Percentiles rank a stretch among this genome's conserved stretches.
These are phyloP conservation scores for Zapus hudsonius DNA, from an alignment of 2,113 vertebrate species.

Conservation along the genomic window DNA sequence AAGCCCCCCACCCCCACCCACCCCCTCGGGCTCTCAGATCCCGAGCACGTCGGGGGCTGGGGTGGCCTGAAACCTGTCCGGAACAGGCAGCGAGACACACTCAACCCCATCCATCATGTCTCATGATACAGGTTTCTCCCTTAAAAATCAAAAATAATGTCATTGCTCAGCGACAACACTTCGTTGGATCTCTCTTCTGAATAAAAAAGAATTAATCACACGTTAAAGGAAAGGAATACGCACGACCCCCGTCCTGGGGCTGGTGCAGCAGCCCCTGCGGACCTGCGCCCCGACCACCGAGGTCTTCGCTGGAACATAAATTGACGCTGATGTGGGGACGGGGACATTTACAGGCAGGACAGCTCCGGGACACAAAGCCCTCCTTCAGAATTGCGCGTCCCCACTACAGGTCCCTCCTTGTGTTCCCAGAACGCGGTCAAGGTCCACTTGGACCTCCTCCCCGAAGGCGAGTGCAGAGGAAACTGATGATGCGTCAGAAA, in stretches of 20 bases:
- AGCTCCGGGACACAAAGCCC: constrained; percentile 28
- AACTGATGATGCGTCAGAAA: constrained; percentile 40
- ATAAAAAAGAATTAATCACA: background rate
- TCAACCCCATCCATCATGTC: background rate
- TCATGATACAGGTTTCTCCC: background rate
- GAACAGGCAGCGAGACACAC: background rate
- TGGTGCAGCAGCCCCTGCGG: background rate
- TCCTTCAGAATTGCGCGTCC: background rate
- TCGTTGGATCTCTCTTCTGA: background rate
- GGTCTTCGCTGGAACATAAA: constrained; percentile 71
- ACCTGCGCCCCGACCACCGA: background rate
- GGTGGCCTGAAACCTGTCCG: background rate
- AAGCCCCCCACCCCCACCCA: background rate
- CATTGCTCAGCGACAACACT: background rate
- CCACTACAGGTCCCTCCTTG: constrained; percentile 49
- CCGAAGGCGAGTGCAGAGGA: constrained; percentile 20
- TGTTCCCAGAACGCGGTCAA: constrained; percentile 24
- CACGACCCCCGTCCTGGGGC: background rate
- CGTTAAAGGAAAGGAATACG: background rate
- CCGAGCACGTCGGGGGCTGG: background rate
- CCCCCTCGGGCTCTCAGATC: constrained; percentile 15
- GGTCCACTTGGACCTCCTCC: background rate
- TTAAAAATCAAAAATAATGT: background rate
- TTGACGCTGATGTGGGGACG: constrained; percentile 15
- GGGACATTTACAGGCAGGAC: constrained; percentile 51